phyloP scores from a whole-genome alignment of 2,113 vertebrate species.

The Strix aluco region DNA sequence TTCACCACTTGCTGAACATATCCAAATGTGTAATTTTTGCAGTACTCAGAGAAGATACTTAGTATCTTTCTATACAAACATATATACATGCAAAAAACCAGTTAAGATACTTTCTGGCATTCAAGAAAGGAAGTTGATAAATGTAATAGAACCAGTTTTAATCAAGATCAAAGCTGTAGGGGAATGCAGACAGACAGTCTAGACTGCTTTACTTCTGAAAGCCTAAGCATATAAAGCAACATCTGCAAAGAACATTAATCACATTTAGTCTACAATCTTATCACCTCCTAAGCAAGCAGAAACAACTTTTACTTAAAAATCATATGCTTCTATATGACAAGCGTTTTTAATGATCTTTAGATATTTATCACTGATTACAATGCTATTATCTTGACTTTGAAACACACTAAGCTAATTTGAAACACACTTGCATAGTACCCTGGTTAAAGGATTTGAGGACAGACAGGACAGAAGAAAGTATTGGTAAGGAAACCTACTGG shows the following conservation, averaged over 20 bases:
- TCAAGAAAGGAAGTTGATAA: constrained; percentile 70
- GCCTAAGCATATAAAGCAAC: constrained; percentile 79
- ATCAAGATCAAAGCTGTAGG: constrained; percentile 82
- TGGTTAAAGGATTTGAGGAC: background rate
- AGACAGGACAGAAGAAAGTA: background rate
- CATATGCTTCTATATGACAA: background rate
- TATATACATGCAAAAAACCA: background rate
- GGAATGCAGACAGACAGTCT: constrained; percentile 81
- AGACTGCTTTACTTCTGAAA: constrained; percentile 76
- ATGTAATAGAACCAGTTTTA: constrained; percentile 78
- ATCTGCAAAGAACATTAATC: constrained; percentile 83
- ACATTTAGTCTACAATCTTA: constrained; percentile 71
- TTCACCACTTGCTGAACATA: background rate
- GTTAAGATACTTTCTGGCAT: background rate
- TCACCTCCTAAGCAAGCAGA: constrained; percentile 56
- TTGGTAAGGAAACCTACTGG: background rate
- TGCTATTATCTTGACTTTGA: background rate
- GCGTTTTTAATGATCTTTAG: constrained; percentile 14
- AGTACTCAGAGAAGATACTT: background rate
- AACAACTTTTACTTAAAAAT: constrained; percentile 68
- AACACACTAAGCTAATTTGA: background rate
- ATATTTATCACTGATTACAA: constrained; percentile 50
- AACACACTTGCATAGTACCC: background rate
- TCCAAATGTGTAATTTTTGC: background rate
- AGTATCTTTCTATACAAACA: background rate